Conservation (phyloP, 2,888 invertebrate genomes). For the Cepaea hortensis region DNA sequence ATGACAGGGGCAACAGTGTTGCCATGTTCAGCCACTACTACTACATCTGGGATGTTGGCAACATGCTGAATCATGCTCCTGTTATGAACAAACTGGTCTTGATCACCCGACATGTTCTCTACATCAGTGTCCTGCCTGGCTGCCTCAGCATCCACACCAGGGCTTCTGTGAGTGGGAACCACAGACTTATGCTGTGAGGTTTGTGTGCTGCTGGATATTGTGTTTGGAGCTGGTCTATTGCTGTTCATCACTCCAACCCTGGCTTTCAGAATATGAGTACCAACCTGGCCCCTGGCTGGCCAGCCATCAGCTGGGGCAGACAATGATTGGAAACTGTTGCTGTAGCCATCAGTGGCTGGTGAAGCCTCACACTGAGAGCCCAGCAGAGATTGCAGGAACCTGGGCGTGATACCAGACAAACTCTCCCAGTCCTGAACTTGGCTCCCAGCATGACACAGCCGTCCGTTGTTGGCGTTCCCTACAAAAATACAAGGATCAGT, state of each 20-base stretch:
- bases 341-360: background rate
- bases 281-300: background rate
- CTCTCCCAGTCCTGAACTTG: conserved; percentile 10
- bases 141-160: background rate
- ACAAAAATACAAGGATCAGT: background rate
- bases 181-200: background rate
- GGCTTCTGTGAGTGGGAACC: background rate
- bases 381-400: conserved; percentile 39
- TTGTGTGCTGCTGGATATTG: conserved; percentile 4
- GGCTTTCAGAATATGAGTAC: background rate
- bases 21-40: no score
- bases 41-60: no score
- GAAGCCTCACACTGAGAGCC: conserved; percentile 12
- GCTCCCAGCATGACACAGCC: background rate
- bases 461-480: background rate
- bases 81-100: no score
- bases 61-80: no score
- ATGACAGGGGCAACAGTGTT: no score
- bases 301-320: background rate
- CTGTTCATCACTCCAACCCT: background rate
- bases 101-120: no score
- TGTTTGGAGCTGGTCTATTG: background rate
- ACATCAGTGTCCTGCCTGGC: no score
- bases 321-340: background rate
- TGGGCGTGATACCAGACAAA: conserved; percentile 27